A percentile compares a stretch with the other conserved stretches of the same genome.
Conservation (phyloP, 1,140 invertebrate genomes). For the Galleria mellonella region DNA sequence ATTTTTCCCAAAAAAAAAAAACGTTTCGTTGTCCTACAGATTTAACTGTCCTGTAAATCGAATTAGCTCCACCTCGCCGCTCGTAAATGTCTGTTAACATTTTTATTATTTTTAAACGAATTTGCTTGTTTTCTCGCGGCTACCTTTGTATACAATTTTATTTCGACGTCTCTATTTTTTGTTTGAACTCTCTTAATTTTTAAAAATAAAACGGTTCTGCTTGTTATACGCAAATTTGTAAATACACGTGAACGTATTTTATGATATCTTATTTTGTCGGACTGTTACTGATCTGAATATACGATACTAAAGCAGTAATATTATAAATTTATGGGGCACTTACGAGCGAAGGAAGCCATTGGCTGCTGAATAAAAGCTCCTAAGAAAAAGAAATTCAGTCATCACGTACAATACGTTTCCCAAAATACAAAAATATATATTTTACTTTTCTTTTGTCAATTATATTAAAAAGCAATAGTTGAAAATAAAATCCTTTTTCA, state of each 20-base stretch:
- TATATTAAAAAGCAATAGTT: conserved; percentile 21
- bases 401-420: no score
- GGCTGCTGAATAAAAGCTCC: neutral
- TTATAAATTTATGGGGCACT: conserved; percentile 40
- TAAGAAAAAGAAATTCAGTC: no score
- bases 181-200: no score
- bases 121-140: neutral
- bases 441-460: no score
- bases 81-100: neutral
- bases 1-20: no score
- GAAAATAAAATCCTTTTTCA: conserved; percentile 21
- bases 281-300: conserved; percentile 18
- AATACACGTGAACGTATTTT: no score
- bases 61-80: neutral
- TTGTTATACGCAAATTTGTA: no score
- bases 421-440: no score
- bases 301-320: conserved; percentile 34
- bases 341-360: conserved; percentile 31
- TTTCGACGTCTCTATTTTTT: neutral
- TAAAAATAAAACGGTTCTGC: no score
- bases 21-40: neutral
- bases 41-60: conserved; percentile 1
- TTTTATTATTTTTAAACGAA: conserved; percentile 5
- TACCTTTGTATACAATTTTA: neutral
- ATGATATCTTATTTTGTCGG: no score